These are phyloP conservation scores for Takifugu bimaculatus DNA, from an alignment of 2,113 vertebrate species.

Conservation along the genomic window DNA sequence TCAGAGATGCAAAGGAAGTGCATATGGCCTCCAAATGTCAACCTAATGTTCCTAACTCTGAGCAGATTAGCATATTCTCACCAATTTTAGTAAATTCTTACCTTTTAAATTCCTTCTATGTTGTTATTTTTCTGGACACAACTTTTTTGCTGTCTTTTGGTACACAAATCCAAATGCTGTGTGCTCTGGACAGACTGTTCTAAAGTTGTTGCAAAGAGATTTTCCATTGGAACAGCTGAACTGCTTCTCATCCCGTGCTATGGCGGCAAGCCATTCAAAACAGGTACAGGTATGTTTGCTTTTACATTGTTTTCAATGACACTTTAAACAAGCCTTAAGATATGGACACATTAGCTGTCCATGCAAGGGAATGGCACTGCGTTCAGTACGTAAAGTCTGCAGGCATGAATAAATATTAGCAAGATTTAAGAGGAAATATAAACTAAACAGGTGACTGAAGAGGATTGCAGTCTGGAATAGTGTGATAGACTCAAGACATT, in stretches of 20 bases:
- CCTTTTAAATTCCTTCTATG: not conserved
- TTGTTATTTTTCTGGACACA: not conserved
- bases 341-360: not conserved
- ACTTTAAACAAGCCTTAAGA: not conserved
- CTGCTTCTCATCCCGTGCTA: not conserved
- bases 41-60: constrained; percentile 10
- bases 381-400: not conserved
- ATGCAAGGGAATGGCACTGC: not conserved
- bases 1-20: constrained; percentile 37
- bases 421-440: not conserved
- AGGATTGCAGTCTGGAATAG: not conserved
- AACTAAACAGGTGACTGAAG: not conserved
- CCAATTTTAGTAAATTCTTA: constrained; percentile 4
- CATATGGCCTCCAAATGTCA: constrained; percentile 51
- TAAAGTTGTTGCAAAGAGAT: not conserved
- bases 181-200: not conserved
- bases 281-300: not conserved
- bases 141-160: not conserved
- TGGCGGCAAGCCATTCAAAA: not conserved
- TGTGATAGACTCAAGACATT: not conserved
- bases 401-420: not conserved
- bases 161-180: not conserved
- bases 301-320: not conserved
- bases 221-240: not conserved
- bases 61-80: constrained; percentile 14